A percentile compares a stretch with the other conserved stretches of the same genome.
Conservation (phyloP, 2,113 vertebrate species). For the Brachyistius frenatus region DNA sequence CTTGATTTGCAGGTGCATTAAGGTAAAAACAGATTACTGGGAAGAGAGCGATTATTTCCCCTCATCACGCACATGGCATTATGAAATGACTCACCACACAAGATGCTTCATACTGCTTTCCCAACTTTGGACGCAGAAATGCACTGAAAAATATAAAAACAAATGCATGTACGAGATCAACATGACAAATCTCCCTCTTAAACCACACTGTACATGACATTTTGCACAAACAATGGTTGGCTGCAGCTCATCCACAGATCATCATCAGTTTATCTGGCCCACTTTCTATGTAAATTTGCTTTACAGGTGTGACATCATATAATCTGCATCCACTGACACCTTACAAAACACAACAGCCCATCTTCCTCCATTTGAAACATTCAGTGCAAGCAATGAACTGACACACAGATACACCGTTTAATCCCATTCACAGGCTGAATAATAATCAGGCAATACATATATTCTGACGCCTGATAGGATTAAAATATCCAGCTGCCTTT, state of each 20-base stretch:
- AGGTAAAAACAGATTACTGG: constrained; percentile 66
- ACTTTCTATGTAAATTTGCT: constrained; percentile 5
- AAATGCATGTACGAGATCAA: not conserved
- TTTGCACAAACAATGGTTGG: not conserved
- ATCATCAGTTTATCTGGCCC: not conserved
- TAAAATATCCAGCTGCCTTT: not conserved
- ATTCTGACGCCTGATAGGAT: not conserved
- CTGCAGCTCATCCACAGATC: not conserved
- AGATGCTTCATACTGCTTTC: constrained; percentile 99
- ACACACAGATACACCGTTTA: not conserved
- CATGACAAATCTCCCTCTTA: not conserved
- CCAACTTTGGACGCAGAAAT: constrained; percentile 98
- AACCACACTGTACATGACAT: not conserved
- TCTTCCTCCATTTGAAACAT: not conserved
- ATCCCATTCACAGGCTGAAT: not conserved
- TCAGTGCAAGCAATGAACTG: too few relatives aligned
- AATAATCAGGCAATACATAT: not conserved
- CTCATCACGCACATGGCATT: constrained; percentile 33
- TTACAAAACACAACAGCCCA: not conserved
- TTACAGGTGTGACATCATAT: constrained; percentile 62
- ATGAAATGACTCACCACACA: constrained; percentile 93
- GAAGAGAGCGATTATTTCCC: constrained; percentile 39
- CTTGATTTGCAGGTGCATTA: constrained; percentile 71
- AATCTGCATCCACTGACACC: constrained; percentile 14
- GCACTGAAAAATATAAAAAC: constrained; percentile 86